Evolutionary conservation across 1,140 invertebrate genomes (phyloP).

Genomic region (Paraescarpia echinospica): DNA sequence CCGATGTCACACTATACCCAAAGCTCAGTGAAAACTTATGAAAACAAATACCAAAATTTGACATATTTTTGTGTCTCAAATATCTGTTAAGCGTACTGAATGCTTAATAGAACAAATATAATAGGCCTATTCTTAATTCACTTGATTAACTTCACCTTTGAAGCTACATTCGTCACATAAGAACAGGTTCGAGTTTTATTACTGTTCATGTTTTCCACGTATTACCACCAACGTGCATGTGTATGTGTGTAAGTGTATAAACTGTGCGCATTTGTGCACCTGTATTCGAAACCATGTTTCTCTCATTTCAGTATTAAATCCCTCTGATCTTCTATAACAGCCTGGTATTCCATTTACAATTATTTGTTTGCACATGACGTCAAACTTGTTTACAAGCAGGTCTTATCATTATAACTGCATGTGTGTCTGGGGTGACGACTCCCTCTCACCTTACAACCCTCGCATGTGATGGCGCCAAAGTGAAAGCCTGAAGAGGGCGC

Average conservation of each 20-base stretch:
- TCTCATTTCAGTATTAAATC: background rate
- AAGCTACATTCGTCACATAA: background rate
- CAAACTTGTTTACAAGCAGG: too few species aligned
- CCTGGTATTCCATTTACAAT: too few species aligned
- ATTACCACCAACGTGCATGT: background rate
- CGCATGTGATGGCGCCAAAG: conserved; percentile 95
- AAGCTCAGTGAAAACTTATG: too few species aligned
- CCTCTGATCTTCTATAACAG: too few species aligned
- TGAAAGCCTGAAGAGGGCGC: conserved; percentile 95
- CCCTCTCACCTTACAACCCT: conserved; percentile 91
- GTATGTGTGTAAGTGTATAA: background rate
- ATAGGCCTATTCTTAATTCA: too few species aligned
- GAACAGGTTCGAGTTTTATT: background rate
- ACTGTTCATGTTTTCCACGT: background rate
- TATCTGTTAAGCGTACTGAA: too few species aligned
- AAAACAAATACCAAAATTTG: too few species aligned
- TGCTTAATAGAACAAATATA: too few species aligned
- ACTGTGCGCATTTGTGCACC: background rate
- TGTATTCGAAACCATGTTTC: background rate
- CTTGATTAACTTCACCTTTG: too few species aligned
- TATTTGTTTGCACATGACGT: too few species aligned
- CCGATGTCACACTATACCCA: too few species aligned
- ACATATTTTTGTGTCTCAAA: too few species aligned
- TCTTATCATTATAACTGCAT: background rate
- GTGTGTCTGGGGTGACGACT: background rate